These are phyloP conservation scores for Bombus soroeensis DNA, from an alignment of 1,140 invertebrate genomes.

Conservation along the genomic window DNA sequence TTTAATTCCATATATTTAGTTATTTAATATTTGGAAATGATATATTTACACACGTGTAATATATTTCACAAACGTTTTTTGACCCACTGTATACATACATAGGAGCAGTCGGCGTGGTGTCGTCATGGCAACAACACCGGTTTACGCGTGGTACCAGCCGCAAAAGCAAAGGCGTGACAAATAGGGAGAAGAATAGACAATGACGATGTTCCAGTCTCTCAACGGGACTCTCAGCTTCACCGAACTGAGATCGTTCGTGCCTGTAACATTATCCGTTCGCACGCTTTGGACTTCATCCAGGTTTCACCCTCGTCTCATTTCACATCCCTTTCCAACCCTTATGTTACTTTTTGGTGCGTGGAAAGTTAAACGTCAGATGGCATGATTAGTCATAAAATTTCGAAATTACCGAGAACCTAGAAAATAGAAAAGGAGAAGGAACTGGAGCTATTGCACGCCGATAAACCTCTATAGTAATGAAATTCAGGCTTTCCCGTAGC, in stretches of 20 bases:
- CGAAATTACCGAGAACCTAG: not conserved
- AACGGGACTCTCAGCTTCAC: slow-evolving; percentile 40
- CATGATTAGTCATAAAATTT: not conserved
- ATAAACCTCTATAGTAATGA: too few relatives aligned
- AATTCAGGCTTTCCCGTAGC: too few relatives aligned
- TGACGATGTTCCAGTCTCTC: slow-evolving; percentile 54
- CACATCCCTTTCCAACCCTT: not conserved
- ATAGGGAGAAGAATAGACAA: slow-evolving; percentile 65
- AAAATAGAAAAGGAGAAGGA: not conserved
- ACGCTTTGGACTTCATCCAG: slow-evolving; percentile 56
- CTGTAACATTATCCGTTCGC: slow-evolving; percentile 55
- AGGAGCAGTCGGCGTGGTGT: slow-evolving; percentile 42
- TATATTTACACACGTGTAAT: too few relatives aligned
- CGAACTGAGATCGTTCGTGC: slow-evolving; percentile 54
- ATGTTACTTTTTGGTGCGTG: not conserved
- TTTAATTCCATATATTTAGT: not conserved
- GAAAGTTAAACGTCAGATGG: not conserved
- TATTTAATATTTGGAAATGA: not conserved
- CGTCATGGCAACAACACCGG: slow-evolving; percentile 59
- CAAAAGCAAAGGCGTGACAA: slow-evolving; percentile 57
- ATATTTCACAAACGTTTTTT: not conserved
- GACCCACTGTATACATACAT: slow-evolving; percentile 8
- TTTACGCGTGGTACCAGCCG: slow-evolving; percentile 27
- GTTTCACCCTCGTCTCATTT: slow-evolving; percentile 10
- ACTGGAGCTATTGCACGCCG: not conserved